Evolutionary conservation across 2,113 vertebrate species (phyloP).

Genomic region (Chaetorhynchus papuensis): DNA sequence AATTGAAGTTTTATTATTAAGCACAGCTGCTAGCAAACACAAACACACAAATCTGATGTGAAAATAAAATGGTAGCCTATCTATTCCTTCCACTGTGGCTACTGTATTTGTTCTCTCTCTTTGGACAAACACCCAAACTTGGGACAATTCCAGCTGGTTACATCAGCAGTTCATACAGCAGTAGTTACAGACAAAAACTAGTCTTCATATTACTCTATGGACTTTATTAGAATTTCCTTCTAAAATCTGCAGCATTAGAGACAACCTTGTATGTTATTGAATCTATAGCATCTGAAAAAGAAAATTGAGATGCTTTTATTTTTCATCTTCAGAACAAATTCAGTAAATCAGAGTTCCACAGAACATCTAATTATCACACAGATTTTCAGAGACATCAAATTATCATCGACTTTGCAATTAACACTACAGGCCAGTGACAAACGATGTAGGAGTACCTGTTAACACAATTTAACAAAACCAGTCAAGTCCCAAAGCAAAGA

Average conservation of each 20-base stretch:
- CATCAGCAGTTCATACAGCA: constrained; percentile 1
- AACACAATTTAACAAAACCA: not conserved
- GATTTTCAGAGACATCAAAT: not conserved
- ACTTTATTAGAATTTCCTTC: not conserved
- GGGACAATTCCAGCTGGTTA: constrained; percentile 3
- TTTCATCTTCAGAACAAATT: not conserved
- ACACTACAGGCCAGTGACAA: not conserved
- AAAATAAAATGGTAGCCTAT: not conserved
- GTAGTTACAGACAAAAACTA: not conserved
- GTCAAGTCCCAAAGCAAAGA: not conserved
- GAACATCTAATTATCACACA: not conserved
- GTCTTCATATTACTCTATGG: not conserved
- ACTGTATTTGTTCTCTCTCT: constrained; percentile 30
- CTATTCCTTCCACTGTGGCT: not conserved
- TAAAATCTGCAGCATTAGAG: not conserved
- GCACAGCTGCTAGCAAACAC: not conserved
- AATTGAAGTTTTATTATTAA: not conserved
- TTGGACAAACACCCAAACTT: constrained; percentile 38
- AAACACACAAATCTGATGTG: not conserved
- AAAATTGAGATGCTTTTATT: constrained; percentile 1
- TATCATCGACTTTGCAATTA: not conserved
- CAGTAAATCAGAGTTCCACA: not conserved
- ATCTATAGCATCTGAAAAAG: not conserved
- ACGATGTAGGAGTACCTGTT: not conserved
- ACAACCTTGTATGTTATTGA: not conserved